Evolutionary conservation across 2,888 invertebrate species (phyloP).

Genomic region (Melipona bicolor): DNA sequence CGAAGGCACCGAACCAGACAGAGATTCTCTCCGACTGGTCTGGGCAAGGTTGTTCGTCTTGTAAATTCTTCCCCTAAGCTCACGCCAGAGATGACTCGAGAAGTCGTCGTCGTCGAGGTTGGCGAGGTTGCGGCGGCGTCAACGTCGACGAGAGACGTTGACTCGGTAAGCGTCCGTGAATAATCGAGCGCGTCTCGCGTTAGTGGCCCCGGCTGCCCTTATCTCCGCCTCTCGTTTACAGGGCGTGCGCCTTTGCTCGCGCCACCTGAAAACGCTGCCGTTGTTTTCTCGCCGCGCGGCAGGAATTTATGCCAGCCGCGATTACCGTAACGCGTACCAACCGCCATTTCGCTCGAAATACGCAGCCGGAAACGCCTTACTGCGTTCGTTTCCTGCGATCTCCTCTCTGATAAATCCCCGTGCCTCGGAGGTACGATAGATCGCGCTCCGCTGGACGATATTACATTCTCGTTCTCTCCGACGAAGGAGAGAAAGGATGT

Average conservation of each 20-base stretch:
- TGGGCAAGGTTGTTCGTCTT: slow-evolving; percentile 29
- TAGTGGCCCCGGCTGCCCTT: slow-evolving; percentile 43
- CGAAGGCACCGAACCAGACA: slow-evolving; percentile 11
- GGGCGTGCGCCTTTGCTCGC: slow-evolving; percentile 8
- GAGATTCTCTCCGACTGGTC: neutral
- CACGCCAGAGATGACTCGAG: neutral
- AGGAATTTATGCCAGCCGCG: slow-evolving; percentile 24
- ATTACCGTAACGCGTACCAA: neutral
- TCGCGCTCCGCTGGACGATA: neutral
- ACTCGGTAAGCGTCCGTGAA: slow-evolving; percentile 52
- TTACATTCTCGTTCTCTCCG: no score
- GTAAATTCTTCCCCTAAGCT: slow-evolving; percentile 19
- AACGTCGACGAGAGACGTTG: slow-evolving; percentile 13
- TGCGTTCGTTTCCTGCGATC: neutral
- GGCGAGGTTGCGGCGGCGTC: neutral
- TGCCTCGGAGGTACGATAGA: neutral
- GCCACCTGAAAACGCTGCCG: slow-evolving; percentile 10
- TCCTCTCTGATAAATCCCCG: neutral
- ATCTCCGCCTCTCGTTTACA: slow-evolving; percentile 47
- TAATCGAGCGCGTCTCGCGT: slow-evolving; percentile 54
- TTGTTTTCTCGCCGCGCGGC: neutral
- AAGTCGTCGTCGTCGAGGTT: neutral
- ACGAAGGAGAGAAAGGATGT: no score
- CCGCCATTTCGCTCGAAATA: slow-evolving; percentile 5
- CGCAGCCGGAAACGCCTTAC: neutral